These are phyloP conservation scores for Zosterops pallidus DNA, from an alignment of 2,113 vertebrate genomes.

Conservation along the genomic window DNA sequence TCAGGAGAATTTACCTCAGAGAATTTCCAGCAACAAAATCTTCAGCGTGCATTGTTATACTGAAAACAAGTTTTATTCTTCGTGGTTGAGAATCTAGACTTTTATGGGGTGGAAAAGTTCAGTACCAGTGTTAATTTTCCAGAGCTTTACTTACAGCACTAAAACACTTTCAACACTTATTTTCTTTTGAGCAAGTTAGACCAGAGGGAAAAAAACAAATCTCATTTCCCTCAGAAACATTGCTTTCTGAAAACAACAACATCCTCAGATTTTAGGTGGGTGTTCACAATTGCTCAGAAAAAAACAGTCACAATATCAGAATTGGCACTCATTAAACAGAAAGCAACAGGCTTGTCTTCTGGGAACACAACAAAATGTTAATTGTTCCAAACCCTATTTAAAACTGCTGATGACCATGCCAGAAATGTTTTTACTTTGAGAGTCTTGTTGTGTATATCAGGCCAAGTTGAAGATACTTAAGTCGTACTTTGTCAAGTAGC, in stretches of 20 bases:
- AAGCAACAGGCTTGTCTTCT: background rate
- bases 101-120: background rate
- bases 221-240: background rate
- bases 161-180: background rate
- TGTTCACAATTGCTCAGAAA: background rate
- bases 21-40: background rate
- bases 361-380: background rate
- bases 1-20: background rate
- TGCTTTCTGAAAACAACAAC: background rate
- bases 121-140: background rate
- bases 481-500: background rate
- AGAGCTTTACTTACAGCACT: background rate
- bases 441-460: background rate
- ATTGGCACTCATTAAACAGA: background rate
- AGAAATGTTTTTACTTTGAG: background rate
- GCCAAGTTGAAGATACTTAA: background rate
- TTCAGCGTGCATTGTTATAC: background rate
- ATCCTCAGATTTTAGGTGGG: background rate
- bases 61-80: constrained; percentile 7
- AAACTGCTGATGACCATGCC: background rate
- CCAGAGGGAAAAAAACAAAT: background rate
- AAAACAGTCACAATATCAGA: background rate
- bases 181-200: background rate
- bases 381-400: background rate
- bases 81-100: background rate